These are phyloP conservation scores for Candidula unifasciata DNA, from an alignment of 2,888 invertebrate species.

Conservation along the genomic window DNA sequence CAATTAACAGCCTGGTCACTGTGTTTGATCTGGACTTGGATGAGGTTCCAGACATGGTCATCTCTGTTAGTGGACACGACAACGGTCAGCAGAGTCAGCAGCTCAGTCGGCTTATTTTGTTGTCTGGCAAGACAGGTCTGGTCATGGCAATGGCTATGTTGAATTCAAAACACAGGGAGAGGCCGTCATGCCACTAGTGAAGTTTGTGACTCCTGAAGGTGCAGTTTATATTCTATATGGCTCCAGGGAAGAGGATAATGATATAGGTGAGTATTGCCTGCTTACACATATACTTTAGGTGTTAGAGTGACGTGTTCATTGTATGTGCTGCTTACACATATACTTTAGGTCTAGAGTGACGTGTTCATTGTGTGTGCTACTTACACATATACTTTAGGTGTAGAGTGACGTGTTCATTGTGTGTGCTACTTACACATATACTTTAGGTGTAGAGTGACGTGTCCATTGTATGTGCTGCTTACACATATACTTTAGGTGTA, in stretches of 20 bases:
- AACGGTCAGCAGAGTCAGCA: constrained; percentile 57
- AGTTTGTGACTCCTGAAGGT: constrained; percentile 65
- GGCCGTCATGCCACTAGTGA: constrained; percentile 74
- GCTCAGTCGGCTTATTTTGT: constrained; percentile 70
- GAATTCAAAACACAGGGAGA: constrained; percentile 70
- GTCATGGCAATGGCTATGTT: constrained; percentile 67
- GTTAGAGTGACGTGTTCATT: too few species aligned
- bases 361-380: too few species aligned
- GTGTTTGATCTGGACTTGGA: constrained; percentile 74
- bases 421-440: too few species aligned
- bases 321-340: too few species aligned
- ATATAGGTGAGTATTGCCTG: too few species aligned
- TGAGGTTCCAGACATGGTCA: constrained; percentile 70
- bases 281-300: too few species aligned
- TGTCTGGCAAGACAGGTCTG: constrained; percentile 73
- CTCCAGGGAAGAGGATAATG: constrained; percentile 66
- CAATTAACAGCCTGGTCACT: constrained; percentile 70
- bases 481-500: too few species aligned
- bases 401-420: too few species aligned
- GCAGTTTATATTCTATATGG: constrained; percentile 74
- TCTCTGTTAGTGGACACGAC: constrained; percentile 64
- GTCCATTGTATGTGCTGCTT: too few species aligned
- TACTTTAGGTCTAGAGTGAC: too few species aligned
- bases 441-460: too few species aligned
- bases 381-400: too few species aligned